These are phyloP conservation scores for Alviniconcha strummeri DNA, from an alignment of 2,888 invertebrate species.

Conservation along the genomic window DNA sequence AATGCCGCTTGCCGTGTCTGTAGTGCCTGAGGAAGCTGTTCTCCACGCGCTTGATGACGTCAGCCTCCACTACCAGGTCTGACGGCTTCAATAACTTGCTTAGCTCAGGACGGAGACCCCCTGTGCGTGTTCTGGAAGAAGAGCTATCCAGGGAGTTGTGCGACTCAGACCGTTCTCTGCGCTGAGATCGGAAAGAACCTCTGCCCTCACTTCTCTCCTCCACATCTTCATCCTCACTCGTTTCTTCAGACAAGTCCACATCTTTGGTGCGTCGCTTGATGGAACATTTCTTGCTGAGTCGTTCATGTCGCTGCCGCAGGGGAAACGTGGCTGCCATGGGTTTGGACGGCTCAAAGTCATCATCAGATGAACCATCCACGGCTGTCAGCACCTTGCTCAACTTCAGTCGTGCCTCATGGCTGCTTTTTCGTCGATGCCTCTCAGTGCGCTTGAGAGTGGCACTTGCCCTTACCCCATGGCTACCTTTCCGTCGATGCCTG, in stretches of 20 bases:
- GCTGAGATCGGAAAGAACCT: neutral
- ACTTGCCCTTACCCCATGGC: too few species aligned
- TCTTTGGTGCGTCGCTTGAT: slow-evolving; percentile 1
- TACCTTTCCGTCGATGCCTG: too few species aligned
- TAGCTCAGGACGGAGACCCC: slow-evolving; percentile 35
- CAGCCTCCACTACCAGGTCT: slow-evolving; percentile 43
- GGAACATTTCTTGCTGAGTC: slow-evolving; percentile 8
- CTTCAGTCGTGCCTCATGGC: slow-evolving; percentile 22
- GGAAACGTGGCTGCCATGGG: slow-evolving; percentile 9
- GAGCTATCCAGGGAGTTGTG: slow-evolving; percentile 11
- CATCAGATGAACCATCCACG: slow-evolving; percentile 34
- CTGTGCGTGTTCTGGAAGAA: slow-evolving; percentile 12
- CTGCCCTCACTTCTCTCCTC: slow-evolving; percentile 10
- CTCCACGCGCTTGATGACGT: slow-evolving; percentile 43
- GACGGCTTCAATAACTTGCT: slow-evolving; percentile 37
- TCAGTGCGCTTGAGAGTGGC: too few species aligned
- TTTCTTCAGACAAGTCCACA: neutral
- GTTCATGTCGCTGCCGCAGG: neutral
- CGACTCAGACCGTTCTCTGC: neutral
- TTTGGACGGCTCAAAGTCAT: slow-evolving; percentile 34
- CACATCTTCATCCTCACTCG: slow-evolving; percentile 22
- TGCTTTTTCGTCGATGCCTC: slow-evolving; percentile 18
- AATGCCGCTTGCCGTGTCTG: neutral
- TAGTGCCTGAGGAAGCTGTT: slow-evolving; percentile 38
- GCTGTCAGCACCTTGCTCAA: slow-evolving; percentile 20